Conservation (phyloP, 2,888 invertebrate genomes). For the Caenorhabditis sp. region DNA sequence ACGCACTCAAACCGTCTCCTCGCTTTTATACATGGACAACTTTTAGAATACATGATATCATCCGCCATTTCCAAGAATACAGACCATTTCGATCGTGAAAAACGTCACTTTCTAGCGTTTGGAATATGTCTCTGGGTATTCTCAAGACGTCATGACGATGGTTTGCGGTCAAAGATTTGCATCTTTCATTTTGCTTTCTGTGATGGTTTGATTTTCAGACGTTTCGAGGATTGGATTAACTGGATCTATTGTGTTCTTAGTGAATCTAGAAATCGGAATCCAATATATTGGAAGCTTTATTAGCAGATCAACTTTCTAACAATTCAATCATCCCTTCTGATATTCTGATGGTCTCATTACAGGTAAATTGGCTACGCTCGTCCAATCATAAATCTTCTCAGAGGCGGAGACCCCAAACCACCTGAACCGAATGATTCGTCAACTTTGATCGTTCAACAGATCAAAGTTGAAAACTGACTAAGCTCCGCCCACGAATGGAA, state of each 20-base stretch:
- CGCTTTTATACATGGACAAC: constrained; percentile 8
- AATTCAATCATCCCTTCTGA: not conserved
- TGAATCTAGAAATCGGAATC: not conserved
- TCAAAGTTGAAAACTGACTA: constrained; percentile 30
- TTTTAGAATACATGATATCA: constrained; percentile 24
- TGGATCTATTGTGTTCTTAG: not conserved
- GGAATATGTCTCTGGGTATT: constrained; percentile 25
- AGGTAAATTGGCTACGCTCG: not conserved
- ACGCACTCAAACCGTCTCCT: not conserved
- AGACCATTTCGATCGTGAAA: constrained; percentile 39
- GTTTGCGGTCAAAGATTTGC: constrained; percentile 34
- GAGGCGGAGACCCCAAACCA: not conserved
- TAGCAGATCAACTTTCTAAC: no score
- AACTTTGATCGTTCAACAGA: constrained; percentile 45
- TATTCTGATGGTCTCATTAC: no score
- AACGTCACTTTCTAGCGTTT: constrained; percentile 28
- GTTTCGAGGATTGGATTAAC: not conserved
- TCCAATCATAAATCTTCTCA: constrained; percentile 1
- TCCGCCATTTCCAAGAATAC: constrained; percentile 4
- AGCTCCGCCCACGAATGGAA: constrained; percentile 31
- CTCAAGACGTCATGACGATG: constrained; percentile 33
- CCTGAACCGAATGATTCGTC: not conserved
- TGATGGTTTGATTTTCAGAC: constrained; percentile 17
- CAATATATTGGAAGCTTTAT: no score
- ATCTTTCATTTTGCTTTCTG: constrained; percentile 1